Conservation (phyloP, 2,888 invertebrate genomes). For the Tetropium fuscum region DNA sequence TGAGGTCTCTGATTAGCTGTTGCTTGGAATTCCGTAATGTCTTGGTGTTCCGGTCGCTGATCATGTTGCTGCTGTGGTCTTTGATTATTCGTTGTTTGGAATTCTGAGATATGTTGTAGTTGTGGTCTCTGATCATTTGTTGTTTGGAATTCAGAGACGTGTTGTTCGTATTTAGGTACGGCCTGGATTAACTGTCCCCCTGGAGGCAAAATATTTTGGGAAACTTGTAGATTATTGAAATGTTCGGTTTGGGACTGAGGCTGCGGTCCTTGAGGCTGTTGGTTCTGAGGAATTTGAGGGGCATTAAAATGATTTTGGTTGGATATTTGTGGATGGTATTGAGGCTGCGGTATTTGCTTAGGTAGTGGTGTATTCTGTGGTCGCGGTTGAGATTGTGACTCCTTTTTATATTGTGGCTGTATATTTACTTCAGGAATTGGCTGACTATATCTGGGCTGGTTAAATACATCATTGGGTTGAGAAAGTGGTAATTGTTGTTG, state of each 20-base stretch:
- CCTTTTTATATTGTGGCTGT: conserved; percentile 8
- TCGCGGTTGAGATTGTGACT: conserved; percentile 25
- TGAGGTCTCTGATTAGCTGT: too few relatives aligned
- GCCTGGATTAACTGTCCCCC: conserved; percentile 82
- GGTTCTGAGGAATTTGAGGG: conserved; percentile 49
- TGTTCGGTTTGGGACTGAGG: conserved; percentile 42
- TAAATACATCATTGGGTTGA: conserved; percentile 42
- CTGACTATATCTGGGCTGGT: conserved; percentile 37
- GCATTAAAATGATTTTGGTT: conserved; percentile 34
- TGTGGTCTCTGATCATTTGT: conserved; percentile 39
- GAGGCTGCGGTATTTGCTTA: conserved; percentile 17
- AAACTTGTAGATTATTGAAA: conserved; percentile 51
- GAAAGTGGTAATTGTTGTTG: conserved; percentile 52
- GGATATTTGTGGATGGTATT: conserved; percentile 36
- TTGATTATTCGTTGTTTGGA: too few relatives aligned
- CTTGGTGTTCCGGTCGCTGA: too few relatives aligned
- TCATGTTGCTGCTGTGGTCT: too few relatives aligned
- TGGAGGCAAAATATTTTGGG: conserved; percentile 68
- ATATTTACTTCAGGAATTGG: conserved; percentile 59
- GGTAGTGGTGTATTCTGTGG: conserved; percentile 24
- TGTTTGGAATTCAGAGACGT: conserved; percentile 71
- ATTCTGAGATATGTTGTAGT: too few relatives aligned
- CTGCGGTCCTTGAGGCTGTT: conserved; percentile 43
- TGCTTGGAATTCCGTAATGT: too few relatives aligned
- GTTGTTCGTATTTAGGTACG: conserved; percentile 84